Conservation (phyloP, 2,888 invertebrate genomes). For the Chydorus sphaericus region DNA sequence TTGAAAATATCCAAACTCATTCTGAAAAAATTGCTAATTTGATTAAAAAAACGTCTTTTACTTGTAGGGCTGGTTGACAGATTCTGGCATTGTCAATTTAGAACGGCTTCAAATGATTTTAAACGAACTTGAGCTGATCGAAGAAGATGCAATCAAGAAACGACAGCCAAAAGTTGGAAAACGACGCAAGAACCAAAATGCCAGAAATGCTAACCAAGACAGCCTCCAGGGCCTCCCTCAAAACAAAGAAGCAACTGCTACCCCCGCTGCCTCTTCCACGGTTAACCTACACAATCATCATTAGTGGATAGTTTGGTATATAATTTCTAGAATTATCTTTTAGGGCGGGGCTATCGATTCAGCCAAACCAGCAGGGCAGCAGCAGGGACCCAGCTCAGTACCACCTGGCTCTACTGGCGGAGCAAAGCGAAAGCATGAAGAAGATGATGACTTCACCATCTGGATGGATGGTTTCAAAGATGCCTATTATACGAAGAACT, state of each 20-base stretch:
- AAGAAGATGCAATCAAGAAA: conserved; percentile 92
- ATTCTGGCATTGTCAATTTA: conserved; percentile 84
- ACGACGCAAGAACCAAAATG: conserved; percentile 16
- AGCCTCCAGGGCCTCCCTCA: conserved; percentile 49
- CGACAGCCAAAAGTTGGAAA: conserved; percentile 50
- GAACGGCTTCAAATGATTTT: conserved; percentile 89
- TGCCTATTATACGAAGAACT: conserved; percentile 90
- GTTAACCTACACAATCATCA: too few species aligned
- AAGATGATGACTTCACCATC: conserved; percentile 54
- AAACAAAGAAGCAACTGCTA: conserved; percentile 28
- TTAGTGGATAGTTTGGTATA: too few species aligned
- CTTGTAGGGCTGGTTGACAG: conserved; percentile 87
- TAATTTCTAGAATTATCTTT: too few species aligned
- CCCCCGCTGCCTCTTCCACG: too few species aligned
- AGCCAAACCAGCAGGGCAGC: too few species aligned
- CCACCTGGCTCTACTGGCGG: conserved; percentile 22
- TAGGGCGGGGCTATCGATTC: too few species aligned
- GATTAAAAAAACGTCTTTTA: too few species aligned
- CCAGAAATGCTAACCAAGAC: conserved; percentile 58
- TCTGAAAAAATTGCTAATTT: background rate
- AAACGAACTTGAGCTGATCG: conserved; percentile 79
- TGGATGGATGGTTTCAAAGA: conserved; percentile 98
- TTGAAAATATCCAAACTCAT: background rate
- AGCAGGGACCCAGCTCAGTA: too few species aligned
- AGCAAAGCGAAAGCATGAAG: conserved; percentile 36